phyloP scores from a whole-genome alignment of 2,797 vertebrate genomes.

The Philypnodon macrostomus region DNA sequence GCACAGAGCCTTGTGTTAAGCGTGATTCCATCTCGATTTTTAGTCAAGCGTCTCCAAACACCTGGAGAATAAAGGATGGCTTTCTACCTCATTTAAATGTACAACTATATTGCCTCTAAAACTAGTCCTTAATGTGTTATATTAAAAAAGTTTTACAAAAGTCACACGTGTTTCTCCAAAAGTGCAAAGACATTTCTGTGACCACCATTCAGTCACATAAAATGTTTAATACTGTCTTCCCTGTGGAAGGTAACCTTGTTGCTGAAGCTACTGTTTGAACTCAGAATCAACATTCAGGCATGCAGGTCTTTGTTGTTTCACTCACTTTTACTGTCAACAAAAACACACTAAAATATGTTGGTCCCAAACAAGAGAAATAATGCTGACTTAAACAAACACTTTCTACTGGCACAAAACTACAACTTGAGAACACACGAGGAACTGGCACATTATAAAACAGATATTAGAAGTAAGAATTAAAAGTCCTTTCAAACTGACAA shows the following conservation, averaged over 20 bases:
- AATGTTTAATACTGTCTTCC: neutral
- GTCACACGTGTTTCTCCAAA: neutral
- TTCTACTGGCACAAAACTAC: neutral
- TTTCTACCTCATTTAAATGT: no score
- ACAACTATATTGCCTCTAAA: no score
- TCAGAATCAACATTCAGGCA: slow-evolving; percentile 1
- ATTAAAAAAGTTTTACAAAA: neutral
- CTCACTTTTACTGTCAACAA: slow-evolving; percentile 5
- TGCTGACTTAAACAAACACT: neutral
- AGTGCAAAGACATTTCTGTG: neutral
- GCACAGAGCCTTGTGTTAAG: no score
- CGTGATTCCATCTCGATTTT: no score
- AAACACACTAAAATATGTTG: slow-evolving; percentile 6
- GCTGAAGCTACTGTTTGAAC: neutral
- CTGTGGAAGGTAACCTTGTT: slow-evolving; percentile 1
- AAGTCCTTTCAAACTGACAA: slow-evolving; percentile 4
- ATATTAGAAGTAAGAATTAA: no score
- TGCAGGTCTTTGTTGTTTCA: neutral
- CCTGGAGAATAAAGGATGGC: no score
- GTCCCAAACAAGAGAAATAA: neutral
- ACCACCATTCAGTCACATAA: slow-evolving; percentile 2
- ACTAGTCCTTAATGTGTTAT: no score
- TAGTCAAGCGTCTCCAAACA: no score
- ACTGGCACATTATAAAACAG: no score
- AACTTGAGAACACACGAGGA: slow-evolving; percentile 6